A percentile compares a stretch with the other conserved stretches of the same genome.
Evolutionary conservation across 1,140 invertebrate genomes (phyloP).

Genomic region (Geopemphigus sp.): DNA sequence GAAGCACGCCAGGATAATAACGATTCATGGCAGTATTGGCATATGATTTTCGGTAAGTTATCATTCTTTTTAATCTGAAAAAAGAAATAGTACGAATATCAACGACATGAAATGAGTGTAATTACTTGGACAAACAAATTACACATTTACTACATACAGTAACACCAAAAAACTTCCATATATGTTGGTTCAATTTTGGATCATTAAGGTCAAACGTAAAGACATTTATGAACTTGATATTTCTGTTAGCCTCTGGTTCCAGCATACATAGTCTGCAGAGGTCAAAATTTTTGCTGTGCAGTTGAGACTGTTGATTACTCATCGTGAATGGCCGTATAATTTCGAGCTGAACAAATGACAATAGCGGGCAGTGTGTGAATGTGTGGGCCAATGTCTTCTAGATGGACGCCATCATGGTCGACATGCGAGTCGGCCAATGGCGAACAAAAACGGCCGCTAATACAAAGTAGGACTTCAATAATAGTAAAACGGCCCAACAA

Average conservation of each 20-base stretch:
- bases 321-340: background rate
- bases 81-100: background rate
- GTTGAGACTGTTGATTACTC: background rate
- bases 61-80: conserved; percentile 6
- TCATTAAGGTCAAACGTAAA: background rate
- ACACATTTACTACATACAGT: background rate
- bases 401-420: background rate
- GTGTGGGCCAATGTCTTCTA: background rate
- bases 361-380: background rate
- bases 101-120: background rate
- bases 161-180: background rate
- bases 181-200: background rate
- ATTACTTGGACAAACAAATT: too few species aligned
- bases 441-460: too few species aligned
- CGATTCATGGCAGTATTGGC: background rate
- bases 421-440: too few species aligned
- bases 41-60: conserved; percentile 27
- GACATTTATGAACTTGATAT: background rate
- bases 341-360: background rate
- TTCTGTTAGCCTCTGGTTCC: conserved; percentile 29
- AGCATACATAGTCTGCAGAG: conserved; percentile 26
- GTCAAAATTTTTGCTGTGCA: conserved; percentile 31
- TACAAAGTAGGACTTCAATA: too few species aligned
- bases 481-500: too few species aligned
- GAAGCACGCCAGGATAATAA: background rate